phyloP scores from a whole-genome alignment of 2,797 vertebrate genomes.

The Glyptemys insculpta region DNA sequence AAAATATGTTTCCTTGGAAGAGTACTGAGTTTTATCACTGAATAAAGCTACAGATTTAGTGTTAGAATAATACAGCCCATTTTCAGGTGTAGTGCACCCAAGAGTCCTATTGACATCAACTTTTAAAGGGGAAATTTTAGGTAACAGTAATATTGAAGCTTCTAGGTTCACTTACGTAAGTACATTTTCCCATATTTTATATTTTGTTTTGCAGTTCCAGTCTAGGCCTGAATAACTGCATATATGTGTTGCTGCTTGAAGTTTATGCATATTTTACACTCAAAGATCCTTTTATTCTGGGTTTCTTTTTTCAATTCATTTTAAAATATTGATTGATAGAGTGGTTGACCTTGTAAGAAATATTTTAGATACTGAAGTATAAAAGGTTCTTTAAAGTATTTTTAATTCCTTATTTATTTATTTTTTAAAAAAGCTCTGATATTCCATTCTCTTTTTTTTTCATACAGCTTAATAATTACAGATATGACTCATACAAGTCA shows the following conservation, averaged over 20 bases:
- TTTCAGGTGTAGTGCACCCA: neutral
- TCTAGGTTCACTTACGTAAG: neutral
- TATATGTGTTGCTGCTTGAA: neutral
- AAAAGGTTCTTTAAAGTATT: conserved; percentile 49
- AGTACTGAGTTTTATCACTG: neutral
- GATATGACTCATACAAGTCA: conserved; percentile 81
- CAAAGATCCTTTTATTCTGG: neutral
- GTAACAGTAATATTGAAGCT: neutral
- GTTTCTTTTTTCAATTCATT: conserved; percentile 6
- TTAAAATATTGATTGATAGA: conserved; percentile 33
- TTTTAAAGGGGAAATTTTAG: neutral
- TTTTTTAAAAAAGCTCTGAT: conserved; percentile 29
- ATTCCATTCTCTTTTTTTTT: conserved; percentile 69
- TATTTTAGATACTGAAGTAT: conserved; percentile 43
- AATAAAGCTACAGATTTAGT: neutral
- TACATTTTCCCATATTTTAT: neutral
- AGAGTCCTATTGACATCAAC: neutral
- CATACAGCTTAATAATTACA: conserved; percentile 73
- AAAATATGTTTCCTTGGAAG: conserved; percentile 9
- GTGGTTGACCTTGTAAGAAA: conserved; percentile 46
- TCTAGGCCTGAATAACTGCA: neutral
- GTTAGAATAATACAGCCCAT: neutral
- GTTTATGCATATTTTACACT: neutral
- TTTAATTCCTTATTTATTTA: conserved; percentile 26
- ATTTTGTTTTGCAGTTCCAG: neutral